Evolutionary conservation across 2,797 vertebrate species (phyloP).

Genomic region (Eulemur rubriventer): DNA sequence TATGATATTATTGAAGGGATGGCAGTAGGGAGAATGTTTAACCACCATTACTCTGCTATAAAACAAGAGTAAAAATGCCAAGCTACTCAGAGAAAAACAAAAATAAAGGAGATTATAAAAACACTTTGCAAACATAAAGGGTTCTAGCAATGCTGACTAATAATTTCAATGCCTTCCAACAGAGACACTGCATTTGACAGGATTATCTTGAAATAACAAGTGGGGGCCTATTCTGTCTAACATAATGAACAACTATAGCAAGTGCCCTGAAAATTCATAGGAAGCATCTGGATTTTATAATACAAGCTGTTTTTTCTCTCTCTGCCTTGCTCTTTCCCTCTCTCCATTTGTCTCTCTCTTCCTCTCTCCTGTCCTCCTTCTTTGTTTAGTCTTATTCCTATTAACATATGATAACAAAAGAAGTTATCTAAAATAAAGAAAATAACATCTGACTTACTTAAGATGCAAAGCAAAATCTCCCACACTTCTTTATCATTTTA

Average conservation of each 20-base stretch:
- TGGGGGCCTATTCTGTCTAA: not conserved
- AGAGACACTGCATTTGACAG: conserved; percentile 6
- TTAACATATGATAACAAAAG: conserved; percentile 20
- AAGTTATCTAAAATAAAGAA: conserved; percentile 26
- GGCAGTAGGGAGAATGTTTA: not conserved
- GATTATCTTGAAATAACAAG: conserved; percentile 49
- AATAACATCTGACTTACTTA: conserved; percentile 32
- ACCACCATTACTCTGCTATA: not conserved
- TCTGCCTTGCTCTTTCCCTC: not conserved
- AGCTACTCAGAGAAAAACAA: conserved; percentile 21
- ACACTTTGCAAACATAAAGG: conserved; percentile 43
- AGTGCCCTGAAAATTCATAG: not conserved
- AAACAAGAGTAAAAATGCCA: conserved; percentile 11
- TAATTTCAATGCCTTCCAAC: conserved; percentile 22
- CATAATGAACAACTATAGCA: not conserved
- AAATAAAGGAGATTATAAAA: conserved; percentile 43
- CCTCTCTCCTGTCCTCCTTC: not conserved
- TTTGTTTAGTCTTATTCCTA: not conserved
- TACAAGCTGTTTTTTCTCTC: not conserved
- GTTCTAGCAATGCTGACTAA: not conserved
- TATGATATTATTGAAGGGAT: not conserved
- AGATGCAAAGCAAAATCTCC: conserved; percentile 18
- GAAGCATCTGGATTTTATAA: not conserved
- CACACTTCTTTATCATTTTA: not conserved
- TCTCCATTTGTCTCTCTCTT: not conserved